These are phyloP conservation scores for Calephelis virginiensis DNA, from an alignment of 1,140 invertebrate genomes.

Conservation along the genomic window DNA sequence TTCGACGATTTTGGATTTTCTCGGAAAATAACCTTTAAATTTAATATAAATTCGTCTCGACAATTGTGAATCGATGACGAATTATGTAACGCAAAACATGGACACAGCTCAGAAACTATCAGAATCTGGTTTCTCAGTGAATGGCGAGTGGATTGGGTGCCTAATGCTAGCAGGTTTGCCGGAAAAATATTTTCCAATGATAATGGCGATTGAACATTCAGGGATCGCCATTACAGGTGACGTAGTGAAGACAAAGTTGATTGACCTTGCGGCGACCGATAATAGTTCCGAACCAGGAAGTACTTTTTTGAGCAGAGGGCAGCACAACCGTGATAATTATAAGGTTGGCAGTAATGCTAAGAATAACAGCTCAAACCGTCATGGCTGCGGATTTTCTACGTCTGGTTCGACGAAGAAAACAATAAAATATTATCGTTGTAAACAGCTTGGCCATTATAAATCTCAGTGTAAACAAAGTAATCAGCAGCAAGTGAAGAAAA, in stretches of 20 bases:
- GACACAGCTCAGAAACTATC: not conserved
- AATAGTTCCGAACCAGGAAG: too few relatives aligned
- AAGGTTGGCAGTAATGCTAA: slow-evolving; percentile 22
- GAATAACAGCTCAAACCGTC: not conserved
- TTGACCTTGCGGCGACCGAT: too few relatives aligned
- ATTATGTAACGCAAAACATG: not conserved
- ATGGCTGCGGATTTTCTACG: too few relatives aligned
- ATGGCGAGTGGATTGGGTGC: slow-evolving; percentile 27
- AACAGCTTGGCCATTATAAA: slow-evolving; percentile 33
- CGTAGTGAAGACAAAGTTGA: slow-evolving; percentile 31
- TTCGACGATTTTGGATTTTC: not conserved
- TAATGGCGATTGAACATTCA: slow-evolving; percentile 31
- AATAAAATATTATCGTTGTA: slow-evolving; percentile 32
- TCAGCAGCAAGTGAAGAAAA: slow-evolving; percentile 21
- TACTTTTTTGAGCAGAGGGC: too few relatives aligned
- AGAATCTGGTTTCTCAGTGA: slow-evolving; percentile 26
- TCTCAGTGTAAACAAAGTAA: slow-evolving; percentile 23
- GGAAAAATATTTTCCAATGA: slow-evolving; percentile 24
- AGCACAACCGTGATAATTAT: too few relatives aligned
- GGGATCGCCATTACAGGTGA: slow-evolving; percentile 24
- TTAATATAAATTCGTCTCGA: not conserved
- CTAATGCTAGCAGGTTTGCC: slow-evolving; percentile 24
- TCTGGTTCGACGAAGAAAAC: not conserved
- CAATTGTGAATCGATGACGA: not conserved
- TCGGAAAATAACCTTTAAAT: not conserved